A percentile compares a stretch with the other conserved stretches of the same genome.
Evolutionary conservation across 2,797 vertebrate genomes (phyloP).

Genomic region (Amblyopsis hoosieri): DNA sequence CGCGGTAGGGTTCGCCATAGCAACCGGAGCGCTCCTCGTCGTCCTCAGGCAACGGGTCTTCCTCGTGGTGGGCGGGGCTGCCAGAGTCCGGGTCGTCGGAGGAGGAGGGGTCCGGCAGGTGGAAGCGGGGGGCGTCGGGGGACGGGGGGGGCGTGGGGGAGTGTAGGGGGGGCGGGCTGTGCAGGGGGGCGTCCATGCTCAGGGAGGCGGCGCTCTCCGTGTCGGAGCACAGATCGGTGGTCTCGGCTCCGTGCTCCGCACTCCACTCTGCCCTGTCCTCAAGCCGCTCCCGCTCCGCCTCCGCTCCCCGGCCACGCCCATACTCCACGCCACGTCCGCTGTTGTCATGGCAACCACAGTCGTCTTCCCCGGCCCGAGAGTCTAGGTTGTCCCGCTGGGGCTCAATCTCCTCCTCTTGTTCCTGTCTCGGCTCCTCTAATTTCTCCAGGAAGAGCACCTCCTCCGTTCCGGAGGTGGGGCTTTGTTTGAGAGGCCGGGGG

Average conservation of each 20-base stretch:
- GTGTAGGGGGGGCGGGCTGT: constrained; percentile 69
- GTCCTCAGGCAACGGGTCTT: constrained; percentile 53
- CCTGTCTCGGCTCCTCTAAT: constrained; percentile 29
- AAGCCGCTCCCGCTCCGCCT: constrained; percentile 16
- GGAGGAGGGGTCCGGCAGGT: constrained; percentile 65
- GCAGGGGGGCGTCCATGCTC: constrained; percentile 76
- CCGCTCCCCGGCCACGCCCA: not conserved
- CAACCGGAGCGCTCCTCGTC: constrained; percentile 58
- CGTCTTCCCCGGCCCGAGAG: not conserved
- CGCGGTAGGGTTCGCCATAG: constrained; percentile 83
- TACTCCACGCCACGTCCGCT: constrained; percentile 1
- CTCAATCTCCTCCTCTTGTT: constrained; percentile 18
- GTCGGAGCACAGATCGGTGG: constrained; percentile 66
- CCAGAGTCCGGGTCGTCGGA: constrained; percentile 57
- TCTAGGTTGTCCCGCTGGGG: constrained; percentile 14
- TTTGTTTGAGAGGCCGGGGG: constrained; percentile 3
- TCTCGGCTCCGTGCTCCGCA: constrained; percentile 57
- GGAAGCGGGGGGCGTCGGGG: constrained; percentile 62
- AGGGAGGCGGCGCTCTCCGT: constrained; percentile 74
- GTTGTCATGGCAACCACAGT: constrained; percentile 13
- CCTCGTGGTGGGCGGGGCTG: constrained; percentile 51
- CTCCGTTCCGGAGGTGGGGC: constrained; percentile 20
- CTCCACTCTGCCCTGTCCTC: constrained; percentile 39
- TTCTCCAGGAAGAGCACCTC: constrained; percentile 17
- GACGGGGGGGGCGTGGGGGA: constrained; percentile 72